Evolutionary conservation across 2,113 vertebrate genomes (phyloP), one percentile per base, ranked within the genome.

Genomic region (Perognathus longimembris): DNA sequence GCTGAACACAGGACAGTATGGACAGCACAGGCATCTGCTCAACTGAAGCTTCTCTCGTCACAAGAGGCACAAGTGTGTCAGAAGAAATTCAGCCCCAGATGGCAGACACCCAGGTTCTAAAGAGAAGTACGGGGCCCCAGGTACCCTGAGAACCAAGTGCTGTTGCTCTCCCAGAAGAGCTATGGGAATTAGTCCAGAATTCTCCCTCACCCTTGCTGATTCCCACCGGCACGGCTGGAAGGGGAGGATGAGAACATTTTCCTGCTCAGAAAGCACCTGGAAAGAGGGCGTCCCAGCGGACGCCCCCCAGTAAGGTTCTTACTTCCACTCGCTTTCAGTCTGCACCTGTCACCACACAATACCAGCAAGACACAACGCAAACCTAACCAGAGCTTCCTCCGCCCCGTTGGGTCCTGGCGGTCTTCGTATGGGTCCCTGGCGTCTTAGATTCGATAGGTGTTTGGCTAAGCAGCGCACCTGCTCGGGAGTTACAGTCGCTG

Each of bases 371-470:
- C 63, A 38, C 12, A 45, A 34, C 57, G 18, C 81, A 76, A 26
- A 77, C 61, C 9, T 67, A 93, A 74, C 28, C 71, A 92, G 95
- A 94, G 93, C 80, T 76, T 83, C 78, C 92, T 92, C 77, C 88
- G 81, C 84, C 67, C 75, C 76, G 87, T 89, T 94, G 70, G 88
- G 82, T 86, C 38, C 34, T 75, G 86, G 83, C 96, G 91, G 90
- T 92, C 92, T 96, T 91, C n/a, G 71, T 82, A 96, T 89, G 77
- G 74, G 91, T 91, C 95, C 81, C 95, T 74, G 45, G 69, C 2
- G 87, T 86, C 81, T 94, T 71, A 67, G 50, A 92, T 96, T 97
- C 95, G 95, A 95, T 96, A 91, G 77, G 85, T 94, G 93, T 96
- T 95, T 97, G 81, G 95, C 90, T 94, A 96, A 91, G 89, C 91